Evolutionary conservation across 2,888 invertebrate species (phyloP).

Genomic region (Penaeus monodon): DNA sequence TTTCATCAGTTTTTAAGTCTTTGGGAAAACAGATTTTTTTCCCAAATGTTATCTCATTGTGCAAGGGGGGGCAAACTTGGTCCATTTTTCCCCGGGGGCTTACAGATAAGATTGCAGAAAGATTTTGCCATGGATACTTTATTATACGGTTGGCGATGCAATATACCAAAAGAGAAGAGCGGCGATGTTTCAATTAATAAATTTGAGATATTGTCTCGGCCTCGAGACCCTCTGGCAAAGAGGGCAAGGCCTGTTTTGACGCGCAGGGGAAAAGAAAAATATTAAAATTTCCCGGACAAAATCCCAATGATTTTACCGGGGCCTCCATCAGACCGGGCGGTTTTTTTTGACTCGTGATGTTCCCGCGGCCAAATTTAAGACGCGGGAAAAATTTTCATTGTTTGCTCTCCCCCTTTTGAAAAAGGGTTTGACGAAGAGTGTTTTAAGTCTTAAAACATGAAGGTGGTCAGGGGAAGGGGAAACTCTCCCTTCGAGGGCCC

Average conservation of each 20-base stretch:
- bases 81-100: conserved; percentile 16
- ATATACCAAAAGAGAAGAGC: conserved; percentile 34
- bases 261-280: conserved; percentile 20
- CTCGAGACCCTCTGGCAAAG: conserved; percentile 15
- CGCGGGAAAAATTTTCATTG: conserved; percentile 39
- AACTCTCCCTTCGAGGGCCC: no score
- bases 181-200: conserved; percentile 24
- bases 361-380: conserved; percentile 37
- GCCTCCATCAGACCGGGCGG: conserved; percentile 50
- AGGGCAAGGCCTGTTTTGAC: conserved; percentile 19
- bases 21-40: conserved; percentile 52
- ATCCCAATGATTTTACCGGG: conserved; percentile 42
- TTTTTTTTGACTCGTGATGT: conserved; percentile 44
- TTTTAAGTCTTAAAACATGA: no score
- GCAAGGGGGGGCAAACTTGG: conserved; percentile 15
- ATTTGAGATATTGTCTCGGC: conserved; percentile 45
- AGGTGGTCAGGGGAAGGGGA: no score
- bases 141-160: conserved; percentile 38
- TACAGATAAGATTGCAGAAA: conserved; percentile 35
- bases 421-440: conserved; percentile 10
- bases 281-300: conserved; percentile 47
- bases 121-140: conserved; percentile 39
- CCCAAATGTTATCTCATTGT: conserved; percentile 4
- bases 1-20: conserved; percentile 48
- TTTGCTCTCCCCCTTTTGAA: conserved; percentile 22